Evolutionary conservation across 2,113 vertebrate genomes (phyloP), one percentile per base, ranked within the genome.

Genomic region (Micronycteris hirsuta): DNA sequence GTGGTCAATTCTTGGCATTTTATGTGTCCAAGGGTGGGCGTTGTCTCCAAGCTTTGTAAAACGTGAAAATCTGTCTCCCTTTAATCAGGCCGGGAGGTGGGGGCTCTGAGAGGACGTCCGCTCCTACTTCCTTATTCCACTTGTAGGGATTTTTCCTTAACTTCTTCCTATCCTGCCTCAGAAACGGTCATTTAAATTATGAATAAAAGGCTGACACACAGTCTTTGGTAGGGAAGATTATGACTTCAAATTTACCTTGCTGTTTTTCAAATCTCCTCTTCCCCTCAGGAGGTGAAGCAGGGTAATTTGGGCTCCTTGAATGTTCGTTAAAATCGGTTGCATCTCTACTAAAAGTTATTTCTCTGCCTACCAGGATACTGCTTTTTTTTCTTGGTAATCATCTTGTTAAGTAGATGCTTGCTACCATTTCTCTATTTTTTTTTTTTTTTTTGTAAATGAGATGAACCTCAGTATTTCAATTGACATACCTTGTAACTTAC

Each of bases 361-460:
- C 61, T 94, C 84, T 92, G 36, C 36, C 28, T 71, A 41, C 7
- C 8, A 1, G 8, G 14, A 61, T 22, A 68, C n/a, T 77, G 45
- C 13, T 10, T 28, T 43, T 84, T 49, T 73, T 56, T 36, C 45
- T 83, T 67, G 41, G 36, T 28, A 87, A 63, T 90, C 56, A 84
- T 90, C 20, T 65, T 67, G 83, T 45, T 89, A 77, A 92, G 3
- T 58, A 80, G 20, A 24, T 80, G 52, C 85, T 87, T 84, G 26
- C 17, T 95, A 70, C 13, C 36, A 83, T 93, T 78, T 93, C 70
- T 78, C 11, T 81, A 13, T 52, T 28, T 86, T 56, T 86, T 65
- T 88, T 86, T 65, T 88, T 78, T 68, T 84, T 61, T 94, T 86
- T 78, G 3, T 49, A 78, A 95, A 28, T 74, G 49, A 94, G 41